A percentile compares a stretch with the other conserved stretches of the same genome.
phyloP scores from a whole-genome alignment of 2,797 vertebrate species.

The Yasuhikotakia modesta region DNA sequence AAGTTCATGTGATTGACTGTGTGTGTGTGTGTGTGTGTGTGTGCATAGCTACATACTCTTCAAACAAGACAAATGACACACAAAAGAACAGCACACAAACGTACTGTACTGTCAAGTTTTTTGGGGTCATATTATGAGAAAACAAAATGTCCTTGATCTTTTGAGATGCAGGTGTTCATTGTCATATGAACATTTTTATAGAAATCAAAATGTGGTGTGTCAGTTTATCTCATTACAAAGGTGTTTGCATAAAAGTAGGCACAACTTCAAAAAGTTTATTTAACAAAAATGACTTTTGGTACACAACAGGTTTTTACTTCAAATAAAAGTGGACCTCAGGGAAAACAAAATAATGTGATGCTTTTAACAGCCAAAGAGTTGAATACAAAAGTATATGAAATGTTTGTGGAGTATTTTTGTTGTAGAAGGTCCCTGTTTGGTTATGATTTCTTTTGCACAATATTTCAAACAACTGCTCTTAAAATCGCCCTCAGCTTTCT shows the following conservation, averaged over 20 bases:
- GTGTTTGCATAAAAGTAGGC: too few species aligned
- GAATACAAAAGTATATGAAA: background rate
- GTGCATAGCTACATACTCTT: background rate
- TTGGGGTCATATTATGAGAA: background rate
- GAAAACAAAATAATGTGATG: too few species aligned
- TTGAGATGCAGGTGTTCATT: background rate
- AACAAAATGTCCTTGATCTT: background rate
- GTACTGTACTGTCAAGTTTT: background rate
- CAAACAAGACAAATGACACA: constrained; percentile 23
- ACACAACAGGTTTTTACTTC: too few species aligned
- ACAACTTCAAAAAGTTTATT: too few species aligned
- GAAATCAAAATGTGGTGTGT: background rate
- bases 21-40: too few species aligned
- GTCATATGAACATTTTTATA: background rate
- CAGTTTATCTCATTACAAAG: too few species aligned
- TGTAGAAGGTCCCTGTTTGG: background rate
- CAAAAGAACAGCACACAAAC: background rate
- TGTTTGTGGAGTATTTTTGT: background rate
- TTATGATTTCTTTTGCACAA: background rate
- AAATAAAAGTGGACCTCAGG: too few species aligned
- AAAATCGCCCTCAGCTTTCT: background rate
- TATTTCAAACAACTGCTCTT: background rate
- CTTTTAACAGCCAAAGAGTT: background rate
- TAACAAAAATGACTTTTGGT: too few species aligned
- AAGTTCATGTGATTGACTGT: constrained; percentile 23